Conservation (phyloP, 2,113 vertebrate genomes). For the Trichomycterus rosablanca region DNA sequence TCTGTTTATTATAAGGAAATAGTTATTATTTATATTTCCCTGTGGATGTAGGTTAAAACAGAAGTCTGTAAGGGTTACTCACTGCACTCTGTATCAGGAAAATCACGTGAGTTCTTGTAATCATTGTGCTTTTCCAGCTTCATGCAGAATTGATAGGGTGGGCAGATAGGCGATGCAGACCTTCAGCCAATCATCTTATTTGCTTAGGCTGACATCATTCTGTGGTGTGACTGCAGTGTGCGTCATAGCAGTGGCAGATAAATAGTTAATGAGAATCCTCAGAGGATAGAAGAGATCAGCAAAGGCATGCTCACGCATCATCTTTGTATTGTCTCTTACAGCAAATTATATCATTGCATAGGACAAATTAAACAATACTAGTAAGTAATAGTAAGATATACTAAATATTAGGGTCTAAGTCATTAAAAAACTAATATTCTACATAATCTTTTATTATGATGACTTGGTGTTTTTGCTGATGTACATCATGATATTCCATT, state of each 20-base stretch:
- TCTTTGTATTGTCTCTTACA: no score
- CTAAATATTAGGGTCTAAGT: no score
- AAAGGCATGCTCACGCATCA: conserved; percentile 6
- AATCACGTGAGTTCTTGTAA: conserved; percentile 44
- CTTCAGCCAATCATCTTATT: conserved; percentile 46
- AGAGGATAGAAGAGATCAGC: conserved; percentile 38
- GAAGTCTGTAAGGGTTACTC: not conserved
- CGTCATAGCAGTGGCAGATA: conserved; percentile 51
- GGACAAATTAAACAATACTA: no score
- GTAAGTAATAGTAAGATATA: no score
- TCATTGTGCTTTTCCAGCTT: conserved; percentile 21
- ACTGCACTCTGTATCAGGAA: conserved; percentile 29
- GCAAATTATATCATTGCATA: no score
- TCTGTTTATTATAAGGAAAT: no score
- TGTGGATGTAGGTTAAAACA: not conserved
- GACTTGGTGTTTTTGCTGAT: not conserved
- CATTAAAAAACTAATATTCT: no score
- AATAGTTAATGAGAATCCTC: conserved; percentile 45
- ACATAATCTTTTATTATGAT: no score
- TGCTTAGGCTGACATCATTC: conserved; percentile 62
- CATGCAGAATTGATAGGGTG: conserved; percentile 42
- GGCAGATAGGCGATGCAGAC: conserved; percentile 16
- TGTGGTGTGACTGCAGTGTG: conserved; percentile 57
- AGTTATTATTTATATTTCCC: not conserved
- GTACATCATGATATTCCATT: conserved; percentile 11